phyloP scores from a whole-genome alignment of 2,797 vertebrate genomes.

The Anguilla marmorata region DNA sequence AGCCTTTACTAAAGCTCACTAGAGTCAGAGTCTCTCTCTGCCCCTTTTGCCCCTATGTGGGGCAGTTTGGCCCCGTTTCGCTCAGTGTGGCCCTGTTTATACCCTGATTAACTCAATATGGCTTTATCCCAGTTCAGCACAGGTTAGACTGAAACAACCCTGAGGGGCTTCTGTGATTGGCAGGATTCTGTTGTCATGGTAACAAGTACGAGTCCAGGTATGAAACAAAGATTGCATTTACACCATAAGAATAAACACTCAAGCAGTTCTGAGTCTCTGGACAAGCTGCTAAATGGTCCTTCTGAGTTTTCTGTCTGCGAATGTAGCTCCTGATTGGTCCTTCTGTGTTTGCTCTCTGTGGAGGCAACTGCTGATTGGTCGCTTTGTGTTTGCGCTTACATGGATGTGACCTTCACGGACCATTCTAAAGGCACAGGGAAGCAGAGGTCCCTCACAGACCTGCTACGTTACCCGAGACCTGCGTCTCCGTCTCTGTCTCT shows the following conservation, averaged over 20 bases:
- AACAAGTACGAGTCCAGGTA: neutral
- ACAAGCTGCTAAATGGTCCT: neutral
- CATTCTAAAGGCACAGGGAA: neutral
- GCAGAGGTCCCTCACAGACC: neutral
- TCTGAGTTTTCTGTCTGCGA: neutral
- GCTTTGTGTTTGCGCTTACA: neutral
- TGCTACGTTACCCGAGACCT: neutral
- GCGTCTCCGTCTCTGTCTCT: neutral
- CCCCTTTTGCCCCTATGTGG: too few species aligned
- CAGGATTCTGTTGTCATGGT: neutral
- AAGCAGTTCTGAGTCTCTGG: neutral
- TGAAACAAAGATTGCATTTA: neutral
- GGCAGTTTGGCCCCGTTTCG: neutral
- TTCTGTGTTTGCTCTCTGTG: neutral
- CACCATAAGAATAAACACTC: neutral
- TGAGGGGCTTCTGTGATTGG: neutral
- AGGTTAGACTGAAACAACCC: neutral
- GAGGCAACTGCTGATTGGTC: neutral
- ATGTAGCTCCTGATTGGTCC: neutral
- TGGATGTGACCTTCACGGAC: constrained; percentile 6
- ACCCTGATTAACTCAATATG: neutral
- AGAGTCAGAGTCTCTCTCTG: too few species aligned
- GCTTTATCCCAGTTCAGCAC: neutral
- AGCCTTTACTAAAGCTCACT: neutral
- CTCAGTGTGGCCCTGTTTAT: neutral